Evolutionary conservation across 2,797 vertebrate genomes (phyloP).

Genomic region (Bradypodion pumilum): DNA sequence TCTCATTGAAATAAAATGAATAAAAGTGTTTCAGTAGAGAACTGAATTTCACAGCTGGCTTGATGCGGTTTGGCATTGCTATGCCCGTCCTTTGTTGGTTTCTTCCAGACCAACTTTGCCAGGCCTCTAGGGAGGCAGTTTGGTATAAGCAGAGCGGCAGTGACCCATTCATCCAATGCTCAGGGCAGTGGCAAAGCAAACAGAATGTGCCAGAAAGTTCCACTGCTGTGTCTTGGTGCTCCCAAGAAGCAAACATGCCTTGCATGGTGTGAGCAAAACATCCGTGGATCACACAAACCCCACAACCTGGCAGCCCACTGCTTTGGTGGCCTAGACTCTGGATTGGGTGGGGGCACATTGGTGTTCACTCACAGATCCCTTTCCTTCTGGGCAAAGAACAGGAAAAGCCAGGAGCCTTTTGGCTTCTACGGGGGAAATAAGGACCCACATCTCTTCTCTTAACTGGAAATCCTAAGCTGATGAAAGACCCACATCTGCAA

Average conservation of each 20-base stretch:
- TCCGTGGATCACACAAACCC: neutral
- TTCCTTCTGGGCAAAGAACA: conserved; percentile 28
- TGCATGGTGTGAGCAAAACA: accelerated
- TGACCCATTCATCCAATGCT: conserved; percentile 40
- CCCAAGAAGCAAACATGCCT: neutral
- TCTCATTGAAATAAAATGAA: neutral
- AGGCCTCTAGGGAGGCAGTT: neutral
- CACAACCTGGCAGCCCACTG: too few relatives aligned
- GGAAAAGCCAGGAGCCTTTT: conserved; percentile 6
- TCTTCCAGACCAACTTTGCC: neutral
- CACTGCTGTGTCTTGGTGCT: conserved; percentile 67
- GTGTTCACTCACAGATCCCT: conserved; percentile 47
- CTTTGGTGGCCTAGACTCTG: too few relatives aligned
- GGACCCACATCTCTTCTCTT: neutral
- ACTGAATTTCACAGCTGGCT: neutral
- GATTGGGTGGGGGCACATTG: too few relatives aligned
- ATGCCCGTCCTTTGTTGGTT: neutral
- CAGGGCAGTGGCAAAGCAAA: conserved; percentile 56
- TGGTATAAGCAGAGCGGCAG: neutral
- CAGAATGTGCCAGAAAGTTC: conserved; percentile 86
- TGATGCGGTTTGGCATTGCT: neutral
- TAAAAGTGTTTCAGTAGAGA: neutral
- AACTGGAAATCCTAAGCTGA: neutral
- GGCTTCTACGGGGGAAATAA: neutral
- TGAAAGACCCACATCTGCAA: neutral